Evolutionary conservation across 2,888 invertebrate species (phyloP), one percentile per base, ranked within the genome.

Genomic region (Venustoraphidia nigricollis): DNA sequence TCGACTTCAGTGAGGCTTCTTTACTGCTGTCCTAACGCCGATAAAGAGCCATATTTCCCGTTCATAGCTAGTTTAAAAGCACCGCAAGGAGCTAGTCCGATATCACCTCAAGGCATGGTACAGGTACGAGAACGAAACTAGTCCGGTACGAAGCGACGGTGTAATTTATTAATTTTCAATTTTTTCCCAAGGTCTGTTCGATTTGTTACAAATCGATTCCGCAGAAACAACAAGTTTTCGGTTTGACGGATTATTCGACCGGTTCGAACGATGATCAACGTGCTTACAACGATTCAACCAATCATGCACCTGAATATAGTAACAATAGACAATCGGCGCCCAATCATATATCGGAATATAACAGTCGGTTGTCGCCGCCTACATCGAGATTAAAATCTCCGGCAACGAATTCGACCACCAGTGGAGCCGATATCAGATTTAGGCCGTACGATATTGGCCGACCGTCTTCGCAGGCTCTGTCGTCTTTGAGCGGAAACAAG

Each of bases 1-100:
- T 83, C 84, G 51, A 82, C 84, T 55, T 83, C 84, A 64, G 76
- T 88, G 60, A 75, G 89, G 53, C 76, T 89, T 57, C 76, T 92
- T 50, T 90, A 89, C 67, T 88, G 88, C 68, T 83, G 84, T 62
- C 77, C 83, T 46, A 88, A 89, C 67, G 80, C 83, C 1, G 89
- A 89, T 62, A 73, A 84, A 50, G 91, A 93, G 66, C 87, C 91
- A 46, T 92, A 85, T 67, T 93, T 88, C 70, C 90, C 93, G 10
- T 90, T 90, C 66, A 84, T 94, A 51, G 83, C 83, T 60, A 77
- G 79, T 57, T 70, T 90, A 60, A 81, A 81, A 66, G 79, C 86
- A 50, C 86, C 85, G 54, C 78, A 81, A 46, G 90, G 90, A 59
- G 86, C 92, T 60, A 85, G 87, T 68, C 88, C 91, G 38, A 85